Evolutionary conservation across 2,113 vertebrate genomes (phyloP), one percentile per base, ranked within the genome.

Genomic region (Myrmecobius fasciatus): DNA sequence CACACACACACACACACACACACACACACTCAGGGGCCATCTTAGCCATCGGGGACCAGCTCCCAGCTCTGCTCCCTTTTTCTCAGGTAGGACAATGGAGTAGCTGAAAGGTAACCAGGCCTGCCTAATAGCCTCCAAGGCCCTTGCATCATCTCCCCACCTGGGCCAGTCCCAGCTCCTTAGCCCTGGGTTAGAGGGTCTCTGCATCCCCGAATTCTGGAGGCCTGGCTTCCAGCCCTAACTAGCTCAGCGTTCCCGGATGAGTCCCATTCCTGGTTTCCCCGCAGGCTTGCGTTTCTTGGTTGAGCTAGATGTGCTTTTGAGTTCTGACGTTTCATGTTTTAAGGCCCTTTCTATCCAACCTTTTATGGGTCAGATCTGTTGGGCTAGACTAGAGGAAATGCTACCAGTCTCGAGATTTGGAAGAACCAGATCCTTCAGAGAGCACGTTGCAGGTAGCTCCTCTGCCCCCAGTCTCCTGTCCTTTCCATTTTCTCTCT

Each of bases 141-240:
- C 52, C 24, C 8, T 2, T 0, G 14, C 36, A 22, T 5, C 26
- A 20, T 1, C 2, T 36, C 47, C 20, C 36, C 22, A 8, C 47
- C 12, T 75, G 17, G 8, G 54, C 54, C 31, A 28, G 25, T 25
- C 3, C 0, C 31, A 0, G 5, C 26, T 12, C 2, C 4, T 10
- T 25, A 36, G 14, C 53, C 20, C 31, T 56, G 26, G 28, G 53
- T 3, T 46, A 7, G 14, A 43, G 31, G 52, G 2, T 20, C 83
- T 52, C 17, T 7, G 28, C 36, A 24, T 10, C 52, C 91, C 25
- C 11, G 9, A 2, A 1, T 49, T 89, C 47, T 28, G n/a, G 53
- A 43, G n/a, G 7, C 25, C 47, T 54, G 53, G 56, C 25, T 89
- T 8, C 25, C 0, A 43, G 22, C 47, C 9, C 49, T 4, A 1